Evolutionary conservation across 64 coral and sea anemone species (phyloP), one percentile per base, ranked within the genome.

Genomic region (Platygyra sinensis): DNA sequence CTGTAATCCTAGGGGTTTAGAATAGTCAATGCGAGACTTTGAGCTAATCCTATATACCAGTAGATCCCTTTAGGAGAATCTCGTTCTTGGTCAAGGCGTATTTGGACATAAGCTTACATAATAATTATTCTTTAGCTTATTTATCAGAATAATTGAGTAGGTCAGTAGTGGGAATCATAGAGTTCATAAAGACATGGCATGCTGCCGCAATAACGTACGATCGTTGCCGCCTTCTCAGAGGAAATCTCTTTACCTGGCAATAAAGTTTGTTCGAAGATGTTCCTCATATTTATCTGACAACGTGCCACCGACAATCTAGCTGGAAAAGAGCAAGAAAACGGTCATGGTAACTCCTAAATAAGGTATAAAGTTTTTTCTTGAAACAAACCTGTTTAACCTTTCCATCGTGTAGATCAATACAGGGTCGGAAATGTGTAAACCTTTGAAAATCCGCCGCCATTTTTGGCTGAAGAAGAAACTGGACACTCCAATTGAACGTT

Each of bases 321-420:
- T 24, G 13, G 16, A 75, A 76, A 74, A 67, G 22, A 28, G 19
- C 22, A 15, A 24, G 36, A 60, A 22, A 20, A 27, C 19, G 4
- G 55, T 16, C 18, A 9, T 30, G 31, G 4, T 60, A 62, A 22
- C 82, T 3, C 38, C 42, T 30, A 59, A 30, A 32, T 51, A 22
- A 60, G 11, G 17, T 87, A 10, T 15, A 13, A 30, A 74, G 60
- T 14, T 17, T 30, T 10, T 75, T 62, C 75, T 76, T 24, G 60
- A 25, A 6, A 76, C 80, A 77, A 65, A 91, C 89, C 89, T 91
- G 89, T 77, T 91, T 91, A 18, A 91, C 89, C 86, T 91, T 76
- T 25, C 89, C 89, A 9, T 91, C 80, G 29, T 91, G 89, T 16
- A 91, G 80, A 76, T 91, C 89, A 52, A 91, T 91, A 86, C 89